Conservation (phyloP, 2,888 invertebrate genomes). For the Caenorhabditis uteleia region DNA sequence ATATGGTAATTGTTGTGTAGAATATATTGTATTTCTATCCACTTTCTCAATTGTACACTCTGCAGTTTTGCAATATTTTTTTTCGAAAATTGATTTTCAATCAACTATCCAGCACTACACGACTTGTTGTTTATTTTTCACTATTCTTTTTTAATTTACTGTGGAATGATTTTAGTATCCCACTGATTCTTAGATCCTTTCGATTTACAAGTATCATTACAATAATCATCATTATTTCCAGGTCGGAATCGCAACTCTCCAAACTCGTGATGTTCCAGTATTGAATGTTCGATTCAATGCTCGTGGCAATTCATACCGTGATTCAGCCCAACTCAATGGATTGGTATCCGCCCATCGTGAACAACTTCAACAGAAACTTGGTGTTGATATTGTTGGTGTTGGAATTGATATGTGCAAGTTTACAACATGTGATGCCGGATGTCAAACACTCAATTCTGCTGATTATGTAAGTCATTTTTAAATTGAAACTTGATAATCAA, state of each 20-base stretch:
- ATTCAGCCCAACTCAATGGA: constrained; percentile 90
- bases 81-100: constrained; percentile 5
- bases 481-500: background rate
- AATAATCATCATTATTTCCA: constrained; percentile 74
- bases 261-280: constrained; percentile 53
- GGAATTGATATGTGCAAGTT: constrained; percentile 79
- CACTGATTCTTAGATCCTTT: background rate
- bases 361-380: constrained; percentile 74
- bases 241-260: constrained; percentile 60
- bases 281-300: constrained; percentile 67
- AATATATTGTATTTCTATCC: background rate
- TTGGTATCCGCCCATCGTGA: constrained; percentile 83
- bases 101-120: too few relatives aligned
- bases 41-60: background rate
- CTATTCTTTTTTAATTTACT: background rate
- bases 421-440: constrained; percentile 68
- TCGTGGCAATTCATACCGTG: constrained; percentile 74
- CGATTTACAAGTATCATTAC: background rate
- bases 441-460: constrained; percentile 62
- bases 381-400: constrained; percentile 73
- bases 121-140: too few relatives aligned
- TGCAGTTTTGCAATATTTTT: background rate
- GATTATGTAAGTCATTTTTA: constrained; percentile 49
- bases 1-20: constrained; percentile 13
- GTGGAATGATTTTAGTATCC: background rate